These are phyloP conservation scores for Dione vanillae DNA, from an alignment of 2,888 invertebrate genomes.

Conservation along the genomic window DNA sequence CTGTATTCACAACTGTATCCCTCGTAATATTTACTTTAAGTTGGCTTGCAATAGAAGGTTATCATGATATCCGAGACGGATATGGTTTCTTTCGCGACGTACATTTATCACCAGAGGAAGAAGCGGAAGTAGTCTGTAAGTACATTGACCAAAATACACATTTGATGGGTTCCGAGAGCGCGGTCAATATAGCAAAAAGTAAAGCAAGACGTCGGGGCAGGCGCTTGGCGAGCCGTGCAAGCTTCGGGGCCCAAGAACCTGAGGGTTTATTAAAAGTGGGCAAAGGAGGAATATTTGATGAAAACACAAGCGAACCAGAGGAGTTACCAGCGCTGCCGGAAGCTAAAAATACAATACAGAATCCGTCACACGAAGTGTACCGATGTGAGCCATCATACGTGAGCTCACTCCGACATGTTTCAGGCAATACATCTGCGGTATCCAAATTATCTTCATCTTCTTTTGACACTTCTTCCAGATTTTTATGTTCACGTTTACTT, in stretches of 20 bases:
- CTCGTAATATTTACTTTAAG: constrained; percentile 65
- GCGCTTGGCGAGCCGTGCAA: constrained; percentile 56
- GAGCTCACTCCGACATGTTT: constrained; percentile 66
- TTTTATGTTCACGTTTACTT: constrained; percentile 63
- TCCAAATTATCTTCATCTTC: constrained; percentile 61
- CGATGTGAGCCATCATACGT: constrained; percentile 65
- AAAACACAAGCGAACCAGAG: constrained; percentile 56
- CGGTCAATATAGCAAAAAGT: constrained; percentile 64
- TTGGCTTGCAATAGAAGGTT: constrained; percentile 70
- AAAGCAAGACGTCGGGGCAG: constrained; percentile 63
- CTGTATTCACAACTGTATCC: constrained; percentile 65
- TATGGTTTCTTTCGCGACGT: constrained; percentile 75
- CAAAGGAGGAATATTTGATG: constrained; percentile 44
- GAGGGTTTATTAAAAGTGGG: constrained; percentile 60
- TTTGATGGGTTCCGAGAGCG: constrained; percentile 59
- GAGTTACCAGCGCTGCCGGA: constrained; percentile 63
- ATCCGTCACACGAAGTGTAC: constrained; percentile 56
- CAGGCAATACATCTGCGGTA: constrained; percentile 56
- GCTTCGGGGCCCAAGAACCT: constrained; percentile 66
- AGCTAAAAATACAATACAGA: constrained; percentile 51
- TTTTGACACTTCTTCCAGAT: constrained; percentile 60
- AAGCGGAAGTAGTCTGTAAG: constrained; percentile 69
- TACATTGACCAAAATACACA: constrained; percentile 70
- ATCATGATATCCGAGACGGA: constrained; percentile 69
- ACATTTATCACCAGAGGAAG: constrained; percentile 67